Conservation (phyloP, 2,888 invertebrate species). For the Lamellibrachia columna region DNA sequence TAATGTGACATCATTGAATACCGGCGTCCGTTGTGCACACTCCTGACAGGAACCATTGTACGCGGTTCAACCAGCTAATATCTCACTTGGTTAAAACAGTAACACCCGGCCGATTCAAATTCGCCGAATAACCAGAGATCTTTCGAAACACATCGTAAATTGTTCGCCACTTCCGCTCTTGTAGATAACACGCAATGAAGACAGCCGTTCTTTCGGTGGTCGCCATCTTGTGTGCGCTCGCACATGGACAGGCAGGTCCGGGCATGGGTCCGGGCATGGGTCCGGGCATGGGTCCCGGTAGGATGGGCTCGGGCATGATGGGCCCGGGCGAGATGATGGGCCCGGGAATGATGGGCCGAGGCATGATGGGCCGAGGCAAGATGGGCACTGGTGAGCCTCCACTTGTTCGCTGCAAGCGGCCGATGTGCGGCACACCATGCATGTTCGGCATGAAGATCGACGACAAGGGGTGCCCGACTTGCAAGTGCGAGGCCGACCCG, state of each 20-base stretch:
- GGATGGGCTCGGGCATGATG: background rate
- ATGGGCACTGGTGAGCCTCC: background rate
- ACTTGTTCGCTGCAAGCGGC: background rate
- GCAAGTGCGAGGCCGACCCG: background rate
- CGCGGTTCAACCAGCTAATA: no score
- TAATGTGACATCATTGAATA: background rate
- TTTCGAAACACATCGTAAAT: no score
- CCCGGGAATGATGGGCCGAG: background rate
- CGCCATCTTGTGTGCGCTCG: background rate
- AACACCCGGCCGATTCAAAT: no score
- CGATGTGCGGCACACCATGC: background rate
- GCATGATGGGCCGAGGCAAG: background rate
- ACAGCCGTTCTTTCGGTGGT: background rate
- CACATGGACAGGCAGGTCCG: background rate
- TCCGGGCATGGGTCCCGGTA: background rate
- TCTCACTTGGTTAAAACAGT: no score
- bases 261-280: no score
- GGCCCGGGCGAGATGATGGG: background rate
- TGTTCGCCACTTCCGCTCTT: background rate
- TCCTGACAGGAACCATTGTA: background rate
- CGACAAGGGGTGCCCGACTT: background rate
- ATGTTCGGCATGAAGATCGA: background rate
- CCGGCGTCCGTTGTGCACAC: background rate
- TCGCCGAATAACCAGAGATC: no score
- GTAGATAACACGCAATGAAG: background rate